Evolutionary conservation across 92 coral and sea anemone genomes (phyloP), one percentile per base, ranked within the genome.

Genomic region (Actinernus sp.): DNA sequence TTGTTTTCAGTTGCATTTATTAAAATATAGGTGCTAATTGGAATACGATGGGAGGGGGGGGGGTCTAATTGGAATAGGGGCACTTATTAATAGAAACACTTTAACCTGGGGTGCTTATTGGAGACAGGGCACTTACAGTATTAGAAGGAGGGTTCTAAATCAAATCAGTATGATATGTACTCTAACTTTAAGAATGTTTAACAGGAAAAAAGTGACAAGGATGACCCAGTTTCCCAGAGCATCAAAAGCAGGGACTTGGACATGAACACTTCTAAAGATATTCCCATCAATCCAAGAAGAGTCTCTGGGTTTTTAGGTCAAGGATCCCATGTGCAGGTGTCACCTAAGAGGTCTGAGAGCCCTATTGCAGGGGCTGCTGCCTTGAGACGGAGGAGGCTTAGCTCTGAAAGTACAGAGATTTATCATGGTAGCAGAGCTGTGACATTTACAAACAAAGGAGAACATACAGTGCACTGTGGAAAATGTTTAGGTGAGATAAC

Each of bases 401-500:
- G 85, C 55, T 87, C 97, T 2, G 97, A 91, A 32, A 57, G 78
- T 52, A 45, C 66, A 24, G 91, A 85, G 3, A 53, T 76, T 16
- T 91, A 79, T 66, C 62, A 64, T 10, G 98, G 98, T 4, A 73
- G 87, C 55, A 58, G 75, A 23, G 85, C 75, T 30, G 49, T 87
- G n/a, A 65, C 63, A 2, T 94, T 94, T 81, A 77, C 46, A 25
- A 70, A 71, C 16, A 90, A 80, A 79, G 82, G 90, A 46, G 92
- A 84, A 9, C 98, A 81, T 31, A 68, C 66, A 2, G 95, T 94
- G 3, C 97, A 91, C 49, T 84, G 90, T 84, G 98, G 98, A 49
- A 89, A 89, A 65, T 91, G 98, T 47, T 57, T 94, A 12, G 98
- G 98, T 94, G 13, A 76, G 18, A 8, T n/a, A n/a, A n/a, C n/a